Base-by-base conservation (phyloP, 2,113 vertebrate species). In the Chiloscyllium plagiosum region DNA sequence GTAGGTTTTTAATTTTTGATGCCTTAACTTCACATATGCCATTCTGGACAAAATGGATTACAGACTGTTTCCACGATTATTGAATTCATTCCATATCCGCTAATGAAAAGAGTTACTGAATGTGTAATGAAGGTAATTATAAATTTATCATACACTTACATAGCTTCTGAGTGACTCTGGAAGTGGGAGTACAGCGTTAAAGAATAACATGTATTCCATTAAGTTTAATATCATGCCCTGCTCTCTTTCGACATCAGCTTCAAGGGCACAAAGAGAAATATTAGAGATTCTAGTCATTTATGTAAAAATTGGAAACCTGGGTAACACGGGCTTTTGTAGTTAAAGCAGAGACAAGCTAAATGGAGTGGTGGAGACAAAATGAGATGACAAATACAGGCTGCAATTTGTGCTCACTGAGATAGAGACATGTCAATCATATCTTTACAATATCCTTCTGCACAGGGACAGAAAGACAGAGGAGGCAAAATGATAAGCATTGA, bases 51-150 rank as follows among this genome's bases (percentile, higher is more conserved):
- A 95, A 95, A 72, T 76, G 68, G 94, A 95, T 95, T 52, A 52
- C n/a, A 50, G 69, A 7, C 69, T 37, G 69, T 72, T 72, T 72
- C 93, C 24, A 4, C n/a, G n/a, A 93, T 72, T 76, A 95, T 95
- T 95, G 42, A 76, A 95, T 72, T 95, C 93, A 24, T 95, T 95
- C 68, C 24, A 5, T 72, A 47, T 76, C 68, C 69, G 13, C 68
- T 95, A 95, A 95, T 95, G 94, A 95, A 95, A 95, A 72, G 94
- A 95, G 94, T 69, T 72, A 72, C 69, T 95, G 94, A 95, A 95
- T 95, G 72, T 95, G 47, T 70, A 52, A 95, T 95, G 69, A 76
- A 95, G 47, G 42, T 33, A 95, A 95, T 95, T 72, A 70, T 95
- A 95, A 72, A 95, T 95, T 95, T 72, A 95, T 95, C 94, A 72